Evolutionary conservation across 2,797 vertebrate genomes (phyloP), one percentile per base, ranked within the genome.

Genomic region (Enteromius viviparus): DNA sequence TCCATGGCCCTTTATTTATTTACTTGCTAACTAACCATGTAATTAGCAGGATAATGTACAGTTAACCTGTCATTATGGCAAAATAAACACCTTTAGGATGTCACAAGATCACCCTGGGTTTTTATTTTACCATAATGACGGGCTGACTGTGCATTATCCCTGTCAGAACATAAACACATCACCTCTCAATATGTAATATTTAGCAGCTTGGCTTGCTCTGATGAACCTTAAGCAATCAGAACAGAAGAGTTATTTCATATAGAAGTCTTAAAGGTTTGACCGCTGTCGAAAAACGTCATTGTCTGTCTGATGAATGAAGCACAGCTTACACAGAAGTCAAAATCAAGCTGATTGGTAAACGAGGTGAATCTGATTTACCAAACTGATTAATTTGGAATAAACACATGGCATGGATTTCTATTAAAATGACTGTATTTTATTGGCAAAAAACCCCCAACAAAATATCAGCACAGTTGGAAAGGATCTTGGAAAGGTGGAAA

Each of bases 11-110:
- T 72, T 53, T 34, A 53, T 76, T 23, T 58, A 58, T 76, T 76
- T 58, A 76, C 32, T 23, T 58, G 51, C 51, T 40, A 55, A 55
- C 72, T 40, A 37, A 21, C 21, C 1, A 0, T 76, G 72, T 58
- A 58, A 58, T 76, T 76, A 58, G 32, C 51, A 40, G 21, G 12
- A 58, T 58, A 17, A 17, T 76, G 12, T 58, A 23, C 21, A 5
- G 51, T 58, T 76, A 23, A 3, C 34, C 34, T 40, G 21, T 17
- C 12, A 26, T 40, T 3, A 60, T 76, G 53, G n/a, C 12, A 53
- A 74, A 53, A 74, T 53, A 74, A 34, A 74, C 71, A 12, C 6
- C n/a, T 58, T 76, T n/a, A 40, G 32, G 53, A 76, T 55, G 53
- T 58, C 72, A 23, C 51, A 76, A 76, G 72, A 58, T 76, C 21